Evolutionary conservation across 2,113 vertebrate genomes (phyloP).

Genomic region (Vulpes lagopus): DNA sequence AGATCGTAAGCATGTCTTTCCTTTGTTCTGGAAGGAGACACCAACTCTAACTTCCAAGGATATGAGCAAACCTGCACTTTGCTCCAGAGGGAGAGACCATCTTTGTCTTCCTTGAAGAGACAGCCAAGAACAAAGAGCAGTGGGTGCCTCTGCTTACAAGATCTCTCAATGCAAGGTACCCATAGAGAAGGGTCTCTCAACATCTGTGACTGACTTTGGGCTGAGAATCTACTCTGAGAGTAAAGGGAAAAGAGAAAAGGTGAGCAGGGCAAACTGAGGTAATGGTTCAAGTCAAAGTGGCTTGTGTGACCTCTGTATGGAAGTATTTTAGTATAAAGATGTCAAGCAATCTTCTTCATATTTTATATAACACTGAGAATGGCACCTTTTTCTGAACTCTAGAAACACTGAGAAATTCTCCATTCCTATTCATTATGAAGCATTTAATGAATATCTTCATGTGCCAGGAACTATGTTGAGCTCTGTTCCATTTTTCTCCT

Average conservation of each 20-base stretch:
- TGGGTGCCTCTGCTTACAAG: neutral
- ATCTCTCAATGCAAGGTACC: neutral
- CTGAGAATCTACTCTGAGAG: slow-evolving; percentile 42
- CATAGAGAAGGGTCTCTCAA: neutral
- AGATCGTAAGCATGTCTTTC: neutral
- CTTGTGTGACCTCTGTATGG: neutral
- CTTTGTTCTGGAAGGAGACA: slow-evolving; percentile 5
- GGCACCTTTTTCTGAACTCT: slow-evolving; percentile 12
- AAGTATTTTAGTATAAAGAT: slow-evolving; percentile 56
- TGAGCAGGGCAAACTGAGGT: neutral
- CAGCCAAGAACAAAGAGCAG: neutral
- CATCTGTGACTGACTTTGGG: neutral
- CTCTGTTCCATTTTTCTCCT: slow-evolving; percentile 68
- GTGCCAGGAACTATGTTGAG: slow-evolving; percentile 73
- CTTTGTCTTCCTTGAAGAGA: slow-evolving; percentile 45
- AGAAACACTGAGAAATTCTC: slow-evolving; percentile 65
- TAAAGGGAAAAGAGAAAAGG: neutral
- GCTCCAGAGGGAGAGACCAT: neutral
- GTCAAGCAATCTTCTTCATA: slow-evolving; percentile 1
- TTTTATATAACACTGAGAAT: slow-evolving; percentile 50
- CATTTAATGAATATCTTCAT: slow-evolving; percentile 73
- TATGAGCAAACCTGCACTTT: slow-evolving; percentile 33
- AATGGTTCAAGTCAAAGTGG: slow-evolving; percentile 6
- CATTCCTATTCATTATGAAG: slow-evolving; percentile 66
- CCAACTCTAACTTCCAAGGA: neutral